These are phyloP conservation scores for Halcyon leucocephala DNA, from an alignment of 2,797 vertebrate genomes.

Conservation along the genomic window DNA sequence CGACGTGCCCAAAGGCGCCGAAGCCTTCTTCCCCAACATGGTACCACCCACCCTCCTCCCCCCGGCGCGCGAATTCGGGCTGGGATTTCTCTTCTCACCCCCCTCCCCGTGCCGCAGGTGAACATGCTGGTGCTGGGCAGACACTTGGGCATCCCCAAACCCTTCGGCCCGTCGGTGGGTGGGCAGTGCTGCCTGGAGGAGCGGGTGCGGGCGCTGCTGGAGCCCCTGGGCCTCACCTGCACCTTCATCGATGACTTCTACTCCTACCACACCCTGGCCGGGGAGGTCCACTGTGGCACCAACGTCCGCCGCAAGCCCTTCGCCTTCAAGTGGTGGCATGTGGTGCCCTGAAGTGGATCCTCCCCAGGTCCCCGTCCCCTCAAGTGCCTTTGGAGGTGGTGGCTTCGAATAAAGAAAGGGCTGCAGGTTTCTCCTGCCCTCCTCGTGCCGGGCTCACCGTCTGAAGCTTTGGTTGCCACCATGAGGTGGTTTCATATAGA, in stretches of 20 bases:
- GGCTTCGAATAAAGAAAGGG: background rate
- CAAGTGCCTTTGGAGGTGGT: background rate
- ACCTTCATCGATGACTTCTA: constrained; percentile 87
- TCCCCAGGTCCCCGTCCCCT: background rate
- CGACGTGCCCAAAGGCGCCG: background rate
- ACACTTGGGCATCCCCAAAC: constrained; percentile 90
- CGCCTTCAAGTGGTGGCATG: constrained; percentile 89
- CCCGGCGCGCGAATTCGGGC: rapidly evolving
- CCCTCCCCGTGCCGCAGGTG: constrained; percentile 74
- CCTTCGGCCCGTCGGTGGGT: constrained; percentile 87
- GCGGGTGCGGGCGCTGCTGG: constrained; percentile 80
- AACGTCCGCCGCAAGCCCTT: constrained; percentile 86
- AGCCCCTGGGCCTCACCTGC: constrained; percentile 85
- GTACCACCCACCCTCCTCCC: constrained; percentile 52
- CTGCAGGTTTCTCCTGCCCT: background rate
- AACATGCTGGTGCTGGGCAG: constrained; percentile 92
- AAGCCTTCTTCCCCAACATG: constrained; percentile 90
- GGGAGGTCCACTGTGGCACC: constrained; percentile 91
- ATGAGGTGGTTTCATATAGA: background rate
- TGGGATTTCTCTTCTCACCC: background rate
- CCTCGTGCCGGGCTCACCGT: background rate
- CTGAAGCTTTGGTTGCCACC: rapidly evolving
- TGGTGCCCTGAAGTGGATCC: constrained; percentile 74
- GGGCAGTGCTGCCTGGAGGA: constrained; percentile 85
- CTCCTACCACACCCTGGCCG: constrained; percentile 80